Base-by-base conservation (phyloP, 2,888 invertebrate genomes). In the Congeria kusceri region DNA sequence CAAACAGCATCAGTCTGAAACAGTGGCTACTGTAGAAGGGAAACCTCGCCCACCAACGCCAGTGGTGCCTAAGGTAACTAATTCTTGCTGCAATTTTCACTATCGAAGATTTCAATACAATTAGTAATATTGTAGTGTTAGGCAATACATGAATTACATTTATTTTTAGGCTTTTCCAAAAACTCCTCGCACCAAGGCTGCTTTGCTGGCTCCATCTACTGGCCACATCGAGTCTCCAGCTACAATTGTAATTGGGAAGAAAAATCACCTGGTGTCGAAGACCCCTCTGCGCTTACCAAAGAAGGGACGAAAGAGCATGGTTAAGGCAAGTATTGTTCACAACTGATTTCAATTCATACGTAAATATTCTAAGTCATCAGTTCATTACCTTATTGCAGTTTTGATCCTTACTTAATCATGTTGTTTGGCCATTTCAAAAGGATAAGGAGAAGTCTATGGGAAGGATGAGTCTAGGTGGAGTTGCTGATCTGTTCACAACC, bases 191-290 rank as follows among this genome's bases (percentile, higher is more conserved):
- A 84, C 88, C 3, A 83, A 87, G 32, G 89, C 89, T 27, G 85
- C 88, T 20, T 80, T 85, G 3, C 83, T 85, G 27, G 91, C 89
- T 13, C 88, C 90, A 39, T 85, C 88, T 3, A 92, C 93, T 65
- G 93, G 93, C 5, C 93, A 93, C 86, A 87, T 83, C 23, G 90
- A 89, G 28, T 93, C 92, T 11, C 93, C 93, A 62, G 88, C 81
- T 5, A 92, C 92, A 1, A 77, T 93, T 47, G 83, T 92, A 29
- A 89, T 93, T 65, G 89, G 88, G 13, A 89, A 86, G 67, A 89
- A 86, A 49, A 79, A 77, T 62, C 77, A 75, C 53, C 39, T 66
- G 4, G 23, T 66, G 1, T 66, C 76, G 0, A 87, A 88, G 65
- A 91, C 91, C 18, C 91, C 91, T 27, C 70, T 79, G 9, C 70